Conservation (phyloP, 2,797 vertebrate species). For the Anguilla megastoma region DNA sequence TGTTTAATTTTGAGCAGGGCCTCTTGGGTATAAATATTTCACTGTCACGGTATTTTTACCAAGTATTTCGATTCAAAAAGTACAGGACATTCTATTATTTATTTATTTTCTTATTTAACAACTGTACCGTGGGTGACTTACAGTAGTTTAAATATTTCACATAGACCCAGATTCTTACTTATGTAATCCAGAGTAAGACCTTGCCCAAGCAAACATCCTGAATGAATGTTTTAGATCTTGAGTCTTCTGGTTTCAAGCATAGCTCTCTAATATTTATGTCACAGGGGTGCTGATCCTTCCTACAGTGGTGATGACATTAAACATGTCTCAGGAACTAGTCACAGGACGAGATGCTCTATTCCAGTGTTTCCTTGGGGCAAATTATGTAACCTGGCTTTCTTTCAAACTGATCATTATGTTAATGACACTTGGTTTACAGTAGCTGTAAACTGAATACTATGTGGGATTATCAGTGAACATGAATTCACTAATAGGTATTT, state of each 20-base stretch:
- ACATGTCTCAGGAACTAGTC: neutral
- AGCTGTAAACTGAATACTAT: neutral
- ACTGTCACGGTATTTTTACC: neutral
- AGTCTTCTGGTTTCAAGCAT: neutral
- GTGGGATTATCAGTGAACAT: no score
- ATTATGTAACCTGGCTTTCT: neutral
- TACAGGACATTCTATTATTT: neutral
- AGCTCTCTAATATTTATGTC: neutral
- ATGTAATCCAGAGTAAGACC: neutral
- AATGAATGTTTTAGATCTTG: neutral
- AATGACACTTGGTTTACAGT: neutral
- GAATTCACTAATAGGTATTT: no score
- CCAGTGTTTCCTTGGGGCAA: neutral
- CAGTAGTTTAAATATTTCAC: neutral
- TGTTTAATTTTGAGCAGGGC: neutral
- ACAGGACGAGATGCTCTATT: neutral
- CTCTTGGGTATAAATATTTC: neutral
- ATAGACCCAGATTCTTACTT: neutral
- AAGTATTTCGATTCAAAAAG: slow-evolving; percentile 1
- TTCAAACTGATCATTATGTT: neutral
- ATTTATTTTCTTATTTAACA: neutral
- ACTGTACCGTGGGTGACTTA: neutral
- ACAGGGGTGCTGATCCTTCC: neutral
- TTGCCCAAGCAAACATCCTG: neutral
- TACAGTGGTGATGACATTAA: neutral